Evolutionary conservation across 2,797 vertebrate species (phyloP).

Genomic region (Tenualosa thibaudeaui): DNA sequence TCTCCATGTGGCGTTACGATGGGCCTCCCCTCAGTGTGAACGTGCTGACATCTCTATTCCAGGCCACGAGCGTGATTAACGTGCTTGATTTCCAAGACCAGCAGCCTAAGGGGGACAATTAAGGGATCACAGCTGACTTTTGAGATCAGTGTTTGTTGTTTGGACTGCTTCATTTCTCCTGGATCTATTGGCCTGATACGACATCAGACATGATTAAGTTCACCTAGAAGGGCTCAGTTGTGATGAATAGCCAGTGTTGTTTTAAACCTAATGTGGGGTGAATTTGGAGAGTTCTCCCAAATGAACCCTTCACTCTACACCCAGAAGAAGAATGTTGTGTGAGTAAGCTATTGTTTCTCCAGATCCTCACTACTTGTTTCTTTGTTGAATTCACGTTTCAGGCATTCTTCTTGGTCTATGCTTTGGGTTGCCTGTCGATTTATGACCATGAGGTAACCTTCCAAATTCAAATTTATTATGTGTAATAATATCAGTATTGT

Average conservation of each 20-base stretch:
- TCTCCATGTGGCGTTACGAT: constrained; percentile 36
- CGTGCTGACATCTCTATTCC: constrained; percentile 34
- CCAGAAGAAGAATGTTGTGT: not conserved
- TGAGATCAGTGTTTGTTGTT: constrained; percentile 19
- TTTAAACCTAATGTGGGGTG: not conserved
- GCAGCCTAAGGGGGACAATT: constrained; percentile 36
- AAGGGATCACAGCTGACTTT: constrained; percentile 15
- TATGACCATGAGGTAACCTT: constrained; percentile 80
- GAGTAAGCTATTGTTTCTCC: not conserved
- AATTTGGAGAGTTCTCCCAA: not conserved
- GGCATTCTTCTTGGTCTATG: constrained; percentile 94
- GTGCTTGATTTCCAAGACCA: constrained; percentile 14
- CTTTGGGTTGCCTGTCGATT: constrained; percentile 86
- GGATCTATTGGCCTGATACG: constrained; percentile 15
- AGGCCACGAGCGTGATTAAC: constrained; percentile 17
- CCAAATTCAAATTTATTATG: not conserved
- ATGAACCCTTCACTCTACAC: not conserved
- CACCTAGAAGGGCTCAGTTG: not conserved
- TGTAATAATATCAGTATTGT: not conserved
- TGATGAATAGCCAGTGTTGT: not conserved
- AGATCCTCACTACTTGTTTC: not conserved
- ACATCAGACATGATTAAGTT: not conserved
- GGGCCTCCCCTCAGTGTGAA: constrained; percentile 37
- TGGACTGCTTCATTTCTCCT: constrained; percentile 27
- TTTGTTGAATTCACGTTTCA: constrained; percentile 53